Evolutionary conservation across 2,888 invertebrate genomes (phyloP).

Genomic region (Prosapia bicincta): DNA sequence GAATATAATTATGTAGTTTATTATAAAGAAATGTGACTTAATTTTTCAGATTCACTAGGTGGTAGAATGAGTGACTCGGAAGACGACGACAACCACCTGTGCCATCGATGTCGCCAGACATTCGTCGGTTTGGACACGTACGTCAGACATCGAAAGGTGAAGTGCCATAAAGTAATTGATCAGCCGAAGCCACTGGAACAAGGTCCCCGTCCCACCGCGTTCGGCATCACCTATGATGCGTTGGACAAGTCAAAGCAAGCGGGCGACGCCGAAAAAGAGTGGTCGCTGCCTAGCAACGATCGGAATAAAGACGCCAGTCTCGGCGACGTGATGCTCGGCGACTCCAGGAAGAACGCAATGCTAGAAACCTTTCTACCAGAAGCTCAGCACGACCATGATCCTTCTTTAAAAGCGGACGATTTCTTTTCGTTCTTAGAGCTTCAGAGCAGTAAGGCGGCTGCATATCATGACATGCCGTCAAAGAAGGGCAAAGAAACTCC

Average conservation of each 20-base stretch:
- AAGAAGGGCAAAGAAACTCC: background rate
- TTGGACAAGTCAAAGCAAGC: background rate
- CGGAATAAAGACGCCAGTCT: conserved; percentile 41
- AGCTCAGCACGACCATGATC: conserved; percentile 39
- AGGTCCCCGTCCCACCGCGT: background rate
- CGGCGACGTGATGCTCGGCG: conserved; percentile 9
- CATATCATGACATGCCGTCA: conserved; percentile 7
- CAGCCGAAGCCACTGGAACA: conserved; percentile 37
- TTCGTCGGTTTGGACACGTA: conserved; percentile 84
- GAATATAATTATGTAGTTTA: background rate
- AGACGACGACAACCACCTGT: conserved; percentile 82
- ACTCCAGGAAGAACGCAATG: conserved; percentile 12
- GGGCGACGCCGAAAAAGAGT: background rate
- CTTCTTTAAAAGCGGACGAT: conserved; percentile 70
- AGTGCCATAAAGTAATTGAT: conserved; percentile 51
- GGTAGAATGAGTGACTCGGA: conserved; percentile 44
- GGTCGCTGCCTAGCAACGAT: conserved; percentile 32
- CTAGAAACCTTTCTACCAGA: conserved; percentile 11
- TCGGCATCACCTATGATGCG: background rate
- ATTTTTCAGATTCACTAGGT: background rate
- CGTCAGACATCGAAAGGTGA: conserved; percentile 73
- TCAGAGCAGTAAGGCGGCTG: conserved; percentile 57
- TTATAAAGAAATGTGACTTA: background rate
- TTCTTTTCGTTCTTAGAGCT: conserved; percentile 82
- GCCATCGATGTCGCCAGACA: conserved; percentile 81